phyloP scores from a whole-genome alignment of 2,888 invertebrate species.

The Pyrocoelia pectoralis region DNA sequence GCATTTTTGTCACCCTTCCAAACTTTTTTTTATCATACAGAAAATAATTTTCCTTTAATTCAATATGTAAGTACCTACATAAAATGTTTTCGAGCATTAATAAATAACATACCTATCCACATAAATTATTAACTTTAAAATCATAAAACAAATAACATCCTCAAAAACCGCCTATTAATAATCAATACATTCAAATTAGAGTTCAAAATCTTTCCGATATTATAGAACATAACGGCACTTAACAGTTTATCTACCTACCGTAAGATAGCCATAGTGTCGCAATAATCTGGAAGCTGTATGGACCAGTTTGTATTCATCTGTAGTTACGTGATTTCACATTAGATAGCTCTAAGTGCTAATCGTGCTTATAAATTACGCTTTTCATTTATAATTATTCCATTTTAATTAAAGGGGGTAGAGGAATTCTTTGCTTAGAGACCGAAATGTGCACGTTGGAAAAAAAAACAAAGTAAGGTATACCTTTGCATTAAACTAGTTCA shows the following conservation, averaged over 20 bases:
- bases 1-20: no score
- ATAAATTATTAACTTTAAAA: background rate
- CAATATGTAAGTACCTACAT: no score
- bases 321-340: background rate
- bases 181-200: background rate
- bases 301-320: constrained; percentile 13
- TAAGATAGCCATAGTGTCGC: constrained; percentile 25
- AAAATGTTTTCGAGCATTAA: no score
- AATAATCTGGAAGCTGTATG: constrained; percentile 20
- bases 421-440: no score
- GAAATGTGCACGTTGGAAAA: no score
- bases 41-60: no score
- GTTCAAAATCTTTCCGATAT: background rate
- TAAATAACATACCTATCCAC: no score
- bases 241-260: constrained; percentile 21
- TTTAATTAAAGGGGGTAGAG: no score
- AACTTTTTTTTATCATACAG: no score
- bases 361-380: background rate
- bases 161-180: background rate
- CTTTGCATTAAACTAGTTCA: background rate
- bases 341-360: constrained; percentile 14
- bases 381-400: background rate
- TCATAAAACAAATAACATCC: background rate
- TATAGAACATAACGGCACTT: background rate
- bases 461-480: no score